Evolutionary conservation across 2,113 vertebrate species (phyloP).

Genomic region (Percina caprodes): DNA sequence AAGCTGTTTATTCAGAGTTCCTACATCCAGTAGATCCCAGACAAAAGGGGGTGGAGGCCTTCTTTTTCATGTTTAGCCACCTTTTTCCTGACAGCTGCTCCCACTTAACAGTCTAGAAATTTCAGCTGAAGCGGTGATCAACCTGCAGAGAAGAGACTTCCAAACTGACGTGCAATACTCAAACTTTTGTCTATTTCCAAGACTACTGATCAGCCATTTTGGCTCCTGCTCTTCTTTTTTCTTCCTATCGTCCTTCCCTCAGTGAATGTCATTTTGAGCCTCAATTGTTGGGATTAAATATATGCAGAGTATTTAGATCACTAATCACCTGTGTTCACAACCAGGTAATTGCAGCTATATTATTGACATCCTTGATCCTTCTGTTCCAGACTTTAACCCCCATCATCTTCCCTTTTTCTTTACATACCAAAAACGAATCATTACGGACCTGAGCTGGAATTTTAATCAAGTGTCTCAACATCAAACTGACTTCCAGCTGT

Average conservation of each 20-base stretch:
- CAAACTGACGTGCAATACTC: conserved; percentile 42
- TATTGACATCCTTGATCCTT: background rate
- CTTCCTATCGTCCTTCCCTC: background rate
- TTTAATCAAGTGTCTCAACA: background rate
- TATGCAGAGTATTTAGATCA: conserved; percentile 16
- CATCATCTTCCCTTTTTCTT: background rate
- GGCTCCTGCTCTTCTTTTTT: background rate
- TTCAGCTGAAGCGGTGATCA: background rate
- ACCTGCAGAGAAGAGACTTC: background rate
- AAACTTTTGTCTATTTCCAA: background rate
- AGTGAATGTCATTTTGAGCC: conserved; percentile 14
- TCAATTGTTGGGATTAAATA: conserved; percentile 10
- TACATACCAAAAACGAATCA: conserved; percentile 56
- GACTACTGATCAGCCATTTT: conserved; percentile 3
- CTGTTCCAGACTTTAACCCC: background rate
- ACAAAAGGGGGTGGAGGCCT: background rate
- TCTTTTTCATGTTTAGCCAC: background rate
- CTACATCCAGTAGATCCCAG: conserved; percentile 53
- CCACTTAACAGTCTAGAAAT: background rate
- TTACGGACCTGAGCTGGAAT: conserved; percentile 45
- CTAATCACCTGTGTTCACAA: conserved; percentile 38
- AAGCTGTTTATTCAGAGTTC: conserved; percentile 35
- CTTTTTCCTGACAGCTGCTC: conserved; percentile 3
- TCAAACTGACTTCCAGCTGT: conserved; percentile 24
- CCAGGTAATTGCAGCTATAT: conserved; percentile 47